Evolutionary conservation across 1,140 invertebrate genomes (phyloP), one percentile per base, ranked within the genome.

Genomic region (Leptopilina boulardi): DNA sequence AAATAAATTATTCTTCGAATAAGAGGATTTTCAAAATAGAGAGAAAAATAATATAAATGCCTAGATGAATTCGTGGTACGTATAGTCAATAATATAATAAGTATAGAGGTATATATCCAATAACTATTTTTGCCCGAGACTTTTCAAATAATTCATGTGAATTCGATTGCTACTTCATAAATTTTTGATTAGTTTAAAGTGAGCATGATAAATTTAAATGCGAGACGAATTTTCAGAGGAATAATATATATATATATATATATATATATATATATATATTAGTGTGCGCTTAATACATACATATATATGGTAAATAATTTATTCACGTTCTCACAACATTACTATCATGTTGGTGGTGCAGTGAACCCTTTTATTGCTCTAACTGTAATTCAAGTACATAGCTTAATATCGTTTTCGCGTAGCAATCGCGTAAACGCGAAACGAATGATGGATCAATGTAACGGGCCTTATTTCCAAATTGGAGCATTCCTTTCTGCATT

Each of bases 361-460:
- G 10, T 59, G 23, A 59, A 59, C 56, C 56, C 56, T 59, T 59
- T 59, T 59, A 59, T 59, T 59, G 56, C 56, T 59, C 56, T 59
- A 59, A 59, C 56, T 30, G 56, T 59, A 59, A 30, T 59, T 11
- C 56, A 59, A 59, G 56, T 59, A 59, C 9, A 19, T 59, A 59
- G 56, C 56, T 59, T 47, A 59, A 59, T 59, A 59, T 59, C 56
- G 56, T 26, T 59, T 59, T 59, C 56, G 56, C 71, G 71, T 72
- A 19, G 71, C 42, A 78, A 34, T 75, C 59, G 74, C 26, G n/a
- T 70, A 70, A 73, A 51, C 73, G 80, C 80, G 77, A 79, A 77
- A 79, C 80, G 78, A 82, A 77, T 76, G 80, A 74, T 79, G 74
- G 77, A 82, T 75, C 73, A 42, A 75, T 5, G 34, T 82, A 82